Evolutionary conservation across 2,797 vertebrate species (phyloP), one percentile per base, ranked within the genome.

Genomic region (Paramormyrops hopkinsi): DNA sequence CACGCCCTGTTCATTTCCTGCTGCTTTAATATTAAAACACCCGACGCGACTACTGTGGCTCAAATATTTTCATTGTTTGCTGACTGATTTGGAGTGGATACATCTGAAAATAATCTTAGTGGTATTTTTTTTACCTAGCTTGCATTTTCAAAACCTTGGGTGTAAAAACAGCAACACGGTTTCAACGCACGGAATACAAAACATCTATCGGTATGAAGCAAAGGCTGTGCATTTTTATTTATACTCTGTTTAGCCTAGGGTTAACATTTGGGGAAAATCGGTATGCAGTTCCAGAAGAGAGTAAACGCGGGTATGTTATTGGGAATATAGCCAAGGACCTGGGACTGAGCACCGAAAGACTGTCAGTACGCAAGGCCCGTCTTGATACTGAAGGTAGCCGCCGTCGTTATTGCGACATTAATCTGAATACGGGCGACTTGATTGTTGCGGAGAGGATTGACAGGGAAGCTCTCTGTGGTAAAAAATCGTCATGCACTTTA

Each of bases 401-500:
- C 4, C 86, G 86, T 1, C 90, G 89, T 2, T 93, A 90, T 44
- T 94, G 91, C 19, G 88, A 90, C 44, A 89, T 94, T 59, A 88
- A 93, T 62, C 29, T 93, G 0, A 89, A 73, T 76, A 91, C 90
- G 0, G 91, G 95, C 1, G 92, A 92, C 79, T 51, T 94, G 82
- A 19, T 94, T 91, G 89, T 95, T 53, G 89, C 22, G 89, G 90
- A 94, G 90, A 91, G 91, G 89, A 90, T 95, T 91, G 87, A 94
- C 92, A 90, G 93, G 91, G 92, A 95, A 91, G 93, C 94, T 92
- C 86, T 95, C 0, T 94, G 95, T 48, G 94, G 92, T 0, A 92
- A 95, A 22, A 90, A 95, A 90, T 90, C 91, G 0, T 92, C 92
- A 1, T 94, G 94, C 3, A 19, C 91, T n/a, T 1, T 95, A 0